phyloP scores from a whole-genome alignment of 2,888 invertebrate genomes.

The Chloroclysta siterata region DNA sequence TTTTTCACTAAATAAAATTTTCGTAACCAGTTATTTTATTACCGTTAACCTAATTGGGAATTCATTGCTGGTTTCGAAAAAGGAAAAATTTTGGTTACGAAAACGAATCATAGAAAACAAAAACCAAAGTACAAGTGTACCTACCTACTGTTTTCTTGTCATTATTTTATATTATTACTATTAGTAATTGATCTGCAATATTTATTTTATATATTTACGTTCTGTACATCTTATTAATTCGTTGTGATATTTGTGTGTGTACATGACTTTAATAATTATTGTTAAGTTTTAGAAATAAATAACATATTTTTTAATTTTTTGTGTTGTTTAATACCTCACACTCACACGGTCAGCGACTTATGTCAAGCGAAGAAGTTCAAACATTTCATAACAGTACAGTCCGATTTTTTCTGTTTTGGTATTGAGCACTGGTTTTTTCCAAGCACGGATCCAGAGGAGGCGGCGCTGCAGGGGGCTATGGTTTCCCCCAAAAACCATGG shows the following conservation, averaged over 20 bases:
- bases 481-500: too few species aligned
- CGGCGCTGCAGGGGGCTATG: too few species aligned
- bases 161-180: slow-evolving; percentile 29
- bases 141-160: slow-evolving; percentile 40
- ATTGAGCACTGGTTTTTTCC: too few species aligned
- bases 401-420: too few species aligned
- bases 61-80: not conserved
- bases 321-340: too few species aligned
- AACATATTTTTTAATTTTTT: slow-evolving; percentile 40
- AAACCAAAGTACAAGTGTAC: slow-evolving; percentile 46
- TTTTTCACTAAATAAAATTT: slow-evolving; percentile 2
- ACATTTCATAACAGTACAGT: too few species aligned
- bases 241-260: slow-evolving; percentile 58
- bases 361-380: too few species aligned
- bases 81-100: slow-evolving; percentile 8
- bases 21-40: not conserved
- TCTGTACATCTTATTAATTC: slow-evolving; percentile 38
- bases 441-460: too few species aligned
- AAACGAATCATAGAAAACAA: not conserved
- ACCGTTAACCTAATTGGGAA: too few species aligned
- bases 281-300: slow-evolving; percentile 70
- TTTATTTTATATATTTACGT: slow-evolving; percentile 36
- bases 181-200: slow-evolving; percentile 48
- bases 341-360: too few species aligned
- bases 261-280: slow-evolving; percentile 54